Evolutionary conservation across 1,140 invertebrate species (phyloP).

Genomic region (Mya arenaria): DNA sequence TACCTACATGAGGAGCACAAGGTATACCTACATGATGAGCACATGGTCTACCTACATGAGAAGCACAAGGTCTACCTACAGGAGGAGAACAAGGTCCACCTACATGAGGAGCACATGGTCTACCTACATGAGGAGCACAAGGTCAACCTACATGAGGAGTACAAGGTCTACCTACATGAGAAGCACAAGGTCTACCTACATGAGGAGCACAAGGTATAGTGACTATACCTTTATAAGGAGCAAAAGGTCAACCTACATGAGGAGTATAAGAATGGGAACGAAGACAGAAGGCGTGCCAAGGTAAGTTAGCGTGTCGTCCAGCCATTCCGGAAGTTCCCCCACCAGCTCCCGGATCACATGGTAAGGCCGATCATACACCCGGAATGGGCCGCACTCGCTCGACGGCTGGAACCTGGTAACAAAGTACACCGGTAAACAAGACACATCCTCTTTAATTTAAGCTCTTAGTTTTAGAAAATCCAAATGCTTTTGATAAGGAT

Average conservation of each 20-base stretch:
- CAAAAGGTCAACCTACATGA: conserved; percentile 24
- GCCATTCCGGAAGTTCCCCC: background rate
- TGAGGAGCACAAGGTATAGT: background rate
- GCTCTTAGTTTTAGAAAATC: background rate
- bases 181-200: no score
- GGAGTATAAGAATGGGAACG: conserved; percentile 28
- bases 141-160: no score
- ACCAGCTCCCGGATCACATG: conserved; percentile 13
- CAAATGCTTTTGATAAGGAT: no score
- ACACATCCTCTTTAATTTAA: background rate
- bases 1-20: no score
- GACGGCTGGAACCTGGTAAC: conserved; percentile 69
- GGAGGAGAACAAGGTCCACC: no score
- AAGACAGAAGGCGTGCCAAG: conserved; percentile 46
- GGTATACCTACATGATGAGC: no score
- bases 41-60: no score
- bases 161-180: no score
- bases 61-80: no score
- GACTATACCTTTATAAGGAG: background rate
- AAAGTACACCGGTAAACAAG: background rate
- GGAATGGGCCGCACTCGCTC: conserved; percentile 72
- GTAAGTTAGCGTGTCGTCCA: conserved; percentile 25
- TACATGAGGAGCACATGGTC: no score
- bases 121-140: no score
- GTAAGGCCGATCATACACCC: conserved; percentile 6